Evolutionary conservation across 2,888 invertebrate species (phyloP).

Genomic region (Endomychus coccineus): DNA sequence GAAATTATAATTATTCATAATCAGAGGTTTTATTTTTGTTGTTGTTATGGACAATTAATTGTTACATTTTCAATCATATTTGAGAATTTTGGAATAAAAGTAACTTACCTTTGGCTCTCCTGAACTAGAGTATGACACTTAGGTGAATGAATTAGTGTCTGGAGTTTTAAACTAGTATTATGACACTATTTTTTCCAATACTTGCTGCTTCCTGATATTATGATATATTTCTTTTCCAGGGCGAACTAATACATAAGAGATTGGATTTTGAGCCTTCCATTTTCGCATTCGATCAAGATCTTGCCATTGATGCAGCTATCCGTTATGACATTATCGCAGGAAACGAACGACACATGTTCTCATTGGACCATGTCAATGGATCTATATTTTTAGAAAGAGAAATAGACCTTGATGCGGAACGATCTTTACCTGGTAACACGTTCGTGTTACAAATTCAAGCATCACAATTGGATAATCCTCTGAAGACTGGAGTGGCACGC

Average conservation of each 20-base stretch:
- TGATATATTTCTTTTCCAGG: constrained; percentile 48
- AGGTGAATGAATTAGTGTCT: no score
- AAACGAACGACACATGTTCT: constrained; percentile 69
- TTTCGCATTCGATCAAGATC: constrained; percentile 72
- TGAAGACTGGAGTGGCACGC: constrained; percentile 65
- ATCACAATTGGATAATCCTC: constrained; percentile 67
- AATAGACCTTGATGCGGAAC: constrained; percentile 72
- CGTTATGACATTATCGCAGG: constrained; percentile 75
- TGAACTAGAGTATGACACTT: no score
- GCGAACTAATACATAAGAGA: constrained; percentile 62
- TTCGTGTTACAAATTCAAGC: constrained; percentile 74
- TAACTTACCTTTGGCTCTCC: no score
- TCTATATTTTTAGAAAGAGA: constrained; percentile 70
- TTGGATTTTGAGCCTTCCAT: constrained; percentile 65
- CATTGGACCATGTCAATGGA: constrained; percentile 66
- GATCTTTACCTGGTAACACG: constrained; percentile 64
- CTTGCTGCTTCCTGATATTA: no score
- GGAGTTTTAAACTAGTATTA: no score
- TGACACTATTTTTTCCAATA: no score
- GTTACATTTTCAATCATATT: no score
- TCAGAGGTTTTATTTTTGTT: no score
- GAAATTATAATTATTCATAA: no score
- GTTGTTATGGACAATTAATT: no score
- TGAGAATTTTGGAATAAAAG: no score
- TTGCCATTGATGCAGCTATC: constrained; percentile 63